Base-by-base conservation (phyloP, 2,797 vertebrate genomes). In the Melanotaenia maccullochi region DNA sequence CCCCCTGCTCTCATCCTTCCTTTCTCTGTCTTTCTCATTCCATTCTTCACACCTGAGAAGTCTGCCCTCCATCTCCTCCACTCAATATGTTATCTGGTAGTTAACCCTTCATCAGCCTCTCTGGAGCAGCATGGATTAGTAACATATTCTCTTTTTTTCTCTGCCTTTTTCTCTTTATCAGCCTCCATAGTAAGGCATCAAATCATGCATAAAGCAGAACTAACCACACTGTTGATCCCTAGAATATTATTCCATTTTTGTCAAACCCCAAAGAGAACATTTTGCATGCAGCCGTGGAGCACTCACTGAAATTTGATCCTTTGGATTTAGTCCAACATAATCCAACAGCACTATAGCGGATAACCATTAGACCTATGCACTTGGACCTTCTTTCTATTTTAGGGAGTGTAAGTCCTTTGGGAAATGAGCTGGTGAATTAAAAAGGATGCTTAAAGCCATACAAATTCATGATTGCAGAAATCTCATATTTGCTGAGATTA, bases 1-100 rank as follows among this genome's bases (percentile, higher is more conserved):
- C 88, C 91, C 86, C 86, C 87, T 83, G 67, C 78, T 80, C 71
- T 78, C 68, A 67, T 83, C 83, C 71, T 70, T 79, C 79, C 76
- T 73, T 71, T 60, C 82, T 74, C 79, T 76, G 68, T 84, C 71
- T 82, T 73, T 81, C 85, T 89, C 82, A 63, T 87, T 90, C 86
- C 85, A 86, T 88, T 91, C 90, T 90, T 92, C 91, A 93, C 92
- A 93, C 93, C 92, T 93, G 91, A 92, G 89, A 90, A 86, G 84
- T 75, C 86, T 71, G 79, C 71, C 87, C 83, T 88, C 76, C 82
- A 88, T 82, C 85, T 84, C 73, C 80, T 86, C 72, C 65, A 38
- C 86, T 87, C 81, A 68, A 55, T 86, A 82, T 84, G 85, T 88
- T 73, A 87, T 88, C 82, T 88, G 68, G 58, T 78, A 59, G 81